A percentile compares a stretch with the other conserved stretches of the same genome.
These are phyloP conservation scores for Myiozetetes cayanensis DNA, from an alignment of 2,113 vertebrate species.

Conservation along the genomic window DNA sequence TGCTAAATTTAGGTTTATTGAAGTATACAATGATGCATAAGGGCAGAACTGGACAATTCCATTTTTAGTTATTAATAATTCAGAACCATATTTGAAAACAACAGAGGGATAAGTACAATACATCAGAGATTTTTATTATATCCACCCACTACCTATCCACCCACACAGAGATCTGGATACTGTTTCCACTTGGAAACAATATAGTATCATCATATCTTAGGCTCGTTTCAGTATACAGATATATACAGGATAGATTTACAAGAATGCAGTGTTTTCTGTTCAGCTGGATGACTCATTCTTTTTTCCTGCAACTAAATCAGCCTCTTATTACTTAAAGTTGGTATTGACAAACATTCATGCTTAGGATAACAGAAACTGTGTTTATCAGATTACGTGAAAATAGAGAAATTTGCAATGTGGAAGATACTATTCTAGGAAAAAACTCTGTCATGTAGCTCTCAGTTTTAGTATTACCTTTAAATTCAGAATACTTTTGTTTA, in stretches of 20 bases:
- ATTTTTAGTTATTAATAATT: conserved; percentile 64
- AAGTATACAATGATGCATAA: conserved; percentile 48
- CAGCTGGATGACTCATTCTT: background rate
- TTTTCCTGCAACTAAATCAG: background rate
- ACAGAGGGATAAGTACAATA: conserved; percentile 6
- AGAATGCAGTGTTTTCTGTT: background rate
- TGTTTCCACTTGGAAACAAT: conserved; percentile 42
- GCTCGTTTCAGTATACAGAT: conserved; percentile 8
- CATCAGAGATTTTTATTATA: conserved; percentile 53
- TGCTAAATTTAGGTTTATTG: conserved; percentile 50
- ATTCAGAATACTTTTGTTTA: background rate
- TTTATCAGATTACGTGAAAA: conserved; percentile 1
- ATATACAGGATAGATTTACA: conserved; percentile 13
- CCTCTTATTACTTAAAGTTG: conserved; percentile 16
- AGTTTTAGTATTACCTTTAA: background rate
- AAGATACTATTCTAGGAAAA: background rate
- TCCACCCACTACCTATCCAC: conserved; percentile 37
- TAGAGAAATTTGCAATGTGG: background rate
- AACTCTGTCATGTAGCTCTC: background rate
- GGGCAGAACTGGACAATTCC: conserved; percentile 39
- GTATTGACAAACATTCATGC: conserved; percentile 14
- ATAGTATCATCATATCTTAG: background rate
- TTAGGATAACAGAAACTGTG: conserved; percentile 13
- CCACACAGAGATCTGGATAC: conserved; percentile 31
- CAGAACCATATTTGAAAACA: conserved; percentile 48